A percentile compares a stretch with the other conserved stretches of the same genome.
Conservation (phyloP, 2,797 vertebrate species). For the Scyliorhinus canicula region DNA sequence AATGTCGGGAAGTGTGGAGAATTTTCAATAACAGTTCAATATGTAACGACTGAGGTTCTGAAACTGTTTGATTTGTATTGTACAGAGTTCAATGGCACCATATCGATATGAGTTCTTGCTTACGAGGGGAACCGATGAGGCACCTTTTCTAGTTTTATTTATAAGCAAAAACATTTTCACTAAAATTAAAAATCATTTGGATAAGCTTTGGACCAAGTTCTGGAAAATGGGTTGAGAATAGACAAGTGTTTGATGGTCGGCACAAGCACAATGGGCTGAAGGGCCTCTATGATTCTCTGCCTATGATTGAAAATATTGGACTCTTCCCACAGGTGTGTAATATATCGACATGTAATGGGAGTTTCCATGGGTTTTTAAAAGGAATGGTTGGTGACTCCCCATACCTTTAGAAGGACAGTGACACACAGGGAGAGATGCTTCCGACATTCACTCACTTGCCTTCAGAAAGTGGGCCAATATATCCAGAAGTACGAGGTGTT, state of each 20-base stretch:
- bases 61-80: not conserved
- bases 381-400: not conserved
- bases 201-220: too few species aligned
- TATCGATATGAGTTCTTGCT: not conserved
- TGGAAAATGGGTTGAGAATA: too few species aligned
- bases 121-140: not conserved
- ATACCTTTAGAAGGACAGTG: not conserved
- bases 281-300: too few species aligned
- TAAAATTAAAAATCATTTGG: too few species aligned
- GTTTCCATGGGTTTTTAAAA: not conserved
- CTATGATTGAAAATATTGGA: not conserved
- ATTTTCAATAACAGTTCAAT: not conserved
- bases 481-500: not conserved
- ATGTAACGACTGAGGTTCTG: not conserved
- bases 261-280: too few species aligned
- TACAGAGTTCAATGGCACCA: not conserved
- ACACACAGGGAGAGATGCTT: not conserved
- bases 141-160: not conserved
- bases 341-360: not conserved
- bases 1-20: not conserved
- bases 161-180: not conserved
- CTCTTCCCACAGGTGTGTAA: not conserved
- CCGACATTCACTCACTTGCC: not conserved
- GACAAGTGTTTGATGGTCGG: too few species aligned
- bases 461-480: not conserved